phyloP scores from a whole-genome alignment of 2,113 vertebrate species.

The Haemorhous mexicanus region DNA sequence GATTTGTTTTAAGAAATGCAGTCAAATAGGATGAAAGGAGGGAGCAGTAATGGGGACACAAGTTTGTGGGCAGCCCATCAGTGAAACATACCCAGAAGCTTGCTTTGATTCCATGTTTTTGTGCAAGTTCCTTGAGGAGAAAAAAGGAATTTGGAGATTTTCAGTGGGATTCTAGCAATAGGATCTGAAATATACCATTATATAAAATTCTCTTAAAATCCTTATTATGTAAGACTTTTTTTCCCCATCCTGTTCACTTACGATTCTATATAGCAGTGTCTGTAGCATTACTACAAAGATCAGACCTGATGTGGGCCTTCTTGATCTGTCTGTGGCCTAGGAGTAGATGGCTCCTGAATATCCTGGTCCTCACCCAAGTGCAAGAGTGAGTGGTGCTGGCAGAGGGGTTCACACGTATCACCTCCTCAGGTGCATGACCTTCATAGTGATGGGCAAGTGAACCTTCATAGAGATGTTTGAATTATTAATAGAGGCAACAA shows the following conservation, averaged over 20 bases:
- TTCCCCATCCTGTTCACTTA: not conserved
- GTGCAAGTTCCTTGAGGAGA: not conserved
- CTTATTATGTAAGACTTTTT: not conserved
- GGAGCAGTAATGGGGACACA: not conserved
- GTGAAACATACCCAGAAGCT: not conserved
- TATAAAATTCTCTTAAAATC: not conserved
- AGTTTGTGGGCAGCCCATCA: not conserved
- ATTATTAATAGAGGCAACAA: not conserved
- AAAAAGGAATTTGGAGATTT: not conserved
- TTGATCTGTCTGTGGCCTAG: not conserved
- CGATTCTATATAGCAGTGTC: not conserved
- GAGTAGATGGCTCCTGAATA: not conserved
- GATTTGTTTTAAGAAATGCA: not conserved
- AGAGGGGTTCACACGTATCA: not conserved
- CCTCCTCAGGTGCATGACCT: not conserved
- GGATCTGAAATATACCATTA: not conserved
- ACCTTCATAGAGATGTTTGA: not conserved
- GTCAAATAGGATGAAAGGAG: not conserved
- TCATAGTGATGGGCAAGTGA: not conserved
- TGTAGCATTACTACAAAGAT: not conserved
- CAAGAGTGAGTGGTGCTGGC: not conserved
- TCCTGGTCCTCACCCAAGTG: not conserved
- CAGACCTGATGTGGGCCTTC: not conserved
- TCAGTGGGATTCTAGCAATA: not conserved
- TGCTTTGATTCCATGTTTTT: not conserved